Evolutionary conservation across 1,140 invertebrate species (phyloP), one percentile per base, ranked within the genome.

Genomic region (Diorhabda carinulata): DNA sequence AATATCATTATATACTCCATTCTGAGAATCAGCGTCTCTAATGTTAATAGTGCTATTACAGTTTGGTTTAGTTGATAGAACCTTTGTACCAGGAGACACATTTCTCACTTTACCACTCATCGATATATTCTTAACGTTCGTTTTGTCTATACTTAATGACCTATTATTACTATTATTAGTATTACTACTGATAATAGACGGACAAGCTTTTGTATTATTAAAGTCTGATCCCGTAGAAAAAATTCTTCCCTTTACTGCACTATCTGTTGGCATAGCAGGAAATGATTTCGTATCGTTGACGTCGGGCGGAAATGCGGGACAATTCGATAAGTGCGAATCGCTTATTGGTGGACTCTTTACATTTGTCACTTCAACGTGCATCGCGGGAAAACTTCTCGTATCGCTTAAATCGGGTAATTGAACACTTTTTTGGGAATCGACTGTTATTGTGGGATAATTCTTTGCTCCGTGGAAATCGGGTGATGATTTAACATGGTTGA

Each of bases 381-480:
- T 57, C 5, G 45, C 45, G 8, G 56, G 25, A 5, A 6, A 57
- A 66, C 59, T 66, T 66, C 56, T 57, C 3, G 4, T 42, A 8
- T 65, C 47, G 44, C 41, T 42, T 10, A 65, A 41, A 57, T 65
- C 56, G 42, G 56, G 42, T 9, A 10, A 25, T 47, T 52, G 43
- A n/a, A n/a, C 47, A 40, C 43, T 52, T 8, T 57, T 60, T n/a
- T 44, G 44, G 42, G 70, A 9, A 63, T 64, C 45, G 68, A 71
- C 56, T 72, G 76, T 64, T 78, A 77, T 77, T 3, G 72, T 70
- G 8, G 75, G 75, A 58, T 75, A 75, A 64, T 67, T 77, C 65
- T 73, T 77, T 45, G 74, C 73, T 47, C 75, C 76, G 67, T 77
- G 72, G 41, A 77, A 73, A 57, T 77, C 74, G 9, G 76, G 76